These are phyloP conservation scores for Mellivora capensis DNA, from an alignment of 2,113 vertebrate genomes.

Conservation along the genomic window DNA sequence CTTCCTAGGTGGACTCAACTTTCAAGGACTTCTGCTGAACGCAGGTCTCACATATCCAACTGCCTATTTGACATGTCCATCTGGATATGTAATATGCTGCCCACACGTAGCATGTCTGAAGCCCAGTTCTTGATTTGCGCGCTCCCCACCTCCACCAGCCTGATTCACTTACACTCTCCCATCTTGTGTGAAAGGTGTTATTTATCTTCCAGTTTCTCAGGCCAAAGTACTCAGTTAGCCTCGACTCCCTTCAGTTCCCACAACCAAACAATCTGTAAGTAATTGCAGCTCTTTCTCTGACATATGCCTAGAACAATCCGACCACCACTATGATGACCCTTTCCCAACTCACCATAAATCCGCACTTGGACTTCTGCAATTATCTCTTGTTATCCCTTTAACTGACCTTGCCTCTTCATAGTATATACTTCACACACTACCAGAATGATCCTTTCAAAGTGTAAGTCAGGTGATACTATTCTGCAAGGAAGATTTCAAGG, in stretches of 20 bases:
- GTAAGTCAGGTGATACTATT: not conserved
- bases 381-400: not conserved
- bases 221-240: not conserved
- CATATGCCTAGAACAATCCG: not conserved
- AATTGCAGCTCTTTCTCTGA: not conserved
- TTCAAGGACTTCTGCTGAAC: not conserved
- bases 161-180: not conserved
- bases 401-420: not conserved
- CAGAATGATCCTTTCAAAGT: not conserved
- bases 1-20: not conserved
- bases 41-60: not conserved
- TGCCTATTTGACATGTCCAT: not conserved
- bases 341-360: not conserved
- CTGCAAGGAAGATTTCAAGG: not conserved
- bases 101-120: not conserved
- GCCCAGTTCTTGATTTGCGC: not conserved
- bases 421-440: not conserved
- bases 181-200: not conserved
- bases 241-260: not conserved
- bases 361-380: not conserved
- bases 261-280: not conserved
- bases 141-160: accelerated
- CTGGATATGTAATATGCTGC: not conserved
- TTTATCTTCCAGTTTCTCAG: not conserved
- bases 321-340: not conserved